Base-by-base conservation (phyloP, 2,797 vertebrate genomes). In the Dallia pectoralis region DNA sequence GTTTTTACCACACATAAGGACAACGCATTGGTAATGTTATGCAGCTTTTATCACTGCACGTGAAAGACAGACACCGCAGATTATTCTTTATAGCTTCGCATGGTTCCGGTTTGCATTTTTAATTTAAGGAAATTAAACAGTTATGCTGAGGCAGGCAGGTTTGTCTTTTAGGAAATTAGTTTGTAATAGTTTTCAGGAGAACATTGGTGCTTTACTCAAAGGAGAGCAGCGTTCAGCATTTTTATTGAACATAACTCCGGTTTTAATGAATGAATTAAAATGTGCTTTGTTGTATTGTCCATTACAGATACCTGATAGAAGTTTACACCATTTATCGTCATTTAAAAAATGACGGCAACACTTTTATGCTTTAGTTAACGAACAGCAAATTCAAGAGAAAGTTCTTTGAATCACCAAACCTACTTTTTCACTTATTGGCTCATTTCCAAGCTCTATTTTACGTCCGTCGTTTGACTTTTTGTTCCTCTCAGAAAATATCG, bases 251-350 rank as follows among this genome's bases (percentile, higher is more conserved):
- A 87, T 87, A 22, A 59, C 22, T 87, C 86, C 59, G 68, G 69
- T 73, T 75, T 75, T 85, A 88, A 90, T 92, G 73, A 86, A 87
- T 82, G 73, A 87, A 87, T 82, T 87, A 79, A 83, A 82, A 83
- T 86, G 36, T 87, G 80, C 79, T 84, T 61, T 71, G 36, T 73
- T 85, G 78, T 83, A 85, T 72, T 22, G 25, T 87, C 83, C 88
- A 87, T 89, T 89, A 88, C 75, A 86, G 77, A 77, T 89, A 84
- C 79, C 79, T 83, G 76, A 84, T 77, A 77, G 68, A 74, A 78
- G 81, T 85, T 82, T 81, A 66, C 71, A 75, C 72, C 83, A 83
- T 85, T 84, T 78, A 71, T 70, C 82, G 70, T 51, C 29, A 63
- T 63, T 70, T 40, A 64, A 56, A 79, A 85, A 74, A 83, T 84